Percentiles rank a stretch among this genome's conserved stretches.
phyloP scores from a whole-genome alignment of 2,888 invertebrate species.

The Pycnomerus fuliginosus region DNA sequence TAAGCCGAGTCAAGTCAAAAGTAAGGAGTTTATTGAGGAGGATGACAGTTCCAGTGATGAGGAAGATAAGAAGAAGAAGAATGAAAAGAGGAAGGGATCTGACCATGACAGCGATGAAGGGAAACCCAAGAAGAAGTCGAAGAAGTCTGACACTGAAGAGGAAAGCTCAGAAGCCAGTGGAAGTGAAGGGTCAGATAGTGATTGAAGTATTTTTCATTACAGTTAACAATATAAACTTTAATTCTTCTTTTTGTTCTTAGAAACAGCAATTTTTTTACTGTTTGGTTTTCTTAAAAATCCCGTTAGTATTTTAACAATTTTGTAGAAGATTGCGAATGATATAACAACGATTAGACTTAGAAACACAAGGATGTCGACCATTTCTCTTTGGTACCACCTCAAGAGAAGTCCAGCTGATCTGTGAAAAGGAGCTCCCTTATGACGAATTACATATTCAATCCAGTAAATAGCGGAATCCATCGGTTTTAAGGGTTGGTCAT shows the following conservation, averaged over 20 bases:
- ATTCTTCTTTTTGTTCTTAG: no score
- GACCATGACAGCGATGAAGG: constrained; percentile 62
- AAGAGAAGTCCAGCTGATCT: constrained; percentile 34
- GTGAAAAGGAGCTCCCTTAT: constrained; percentile 36
- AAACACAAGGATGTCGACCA: constrained; percentile 20
- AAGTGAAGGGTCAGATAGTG: constrained; percentile 48
- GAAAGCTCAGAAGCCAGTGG: constrained; percentile 46
- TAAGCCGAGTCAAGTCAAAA: constrained; percentile 69
- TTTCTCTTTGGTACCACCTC: constrained; percentile 32
- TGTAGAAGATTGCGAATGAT: no score
- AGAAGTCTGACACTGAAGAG: constrained; percentile 24
- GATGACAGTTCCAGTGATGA: constrained; percentile 65
- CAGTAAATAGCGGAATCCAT: constrained; percentile 34
- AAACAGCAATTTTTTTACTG: no score
- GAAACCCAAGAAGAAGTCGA: constrained; percentile 60
- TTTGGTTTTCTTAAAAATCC: no score
- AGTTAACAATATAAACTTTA: no score
- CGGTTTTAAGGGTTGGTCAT: constrained; percentile 33
- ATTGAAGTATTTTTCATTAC: no score
- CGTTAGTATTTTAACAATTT: no score
- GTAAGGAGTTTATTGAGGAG: constrained; percentile 89
- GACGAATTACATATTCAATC: constrained; percentile 36
- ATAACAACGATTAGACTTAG: no score
- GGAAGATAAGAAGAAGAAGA: constrained; percentile 39
- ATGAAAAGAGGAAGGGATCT: constrained; percentile 36